These are phyloP conservation scores for Ephialtes manifestator DNA, from an alignment of 2,888 invertebrate genomes.

Conservation along the genomic window DNA sequence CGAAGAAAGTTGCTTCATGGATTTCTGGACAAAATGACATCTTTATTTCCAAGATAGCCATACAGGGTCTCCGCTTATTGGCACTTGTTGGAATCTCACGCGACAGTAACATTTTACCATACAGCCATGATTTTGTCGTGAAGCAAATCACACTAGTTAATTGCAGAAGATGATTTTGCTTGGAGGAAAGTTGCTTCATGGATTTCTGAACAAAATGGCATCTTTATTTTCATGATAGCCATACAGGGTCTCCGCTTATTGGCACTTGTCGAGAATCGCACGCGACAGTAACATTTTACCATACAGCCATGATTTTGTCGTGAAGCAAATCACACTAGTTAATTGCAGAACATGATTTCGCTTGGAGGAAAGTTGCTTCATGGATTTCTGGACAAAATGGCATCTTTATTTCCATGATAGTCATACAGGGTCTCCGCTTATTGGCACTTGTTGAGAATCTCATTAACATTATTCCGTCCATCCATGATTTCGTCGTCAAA, in stretches of 20 bases:
- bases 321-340: too few relatives aligned
- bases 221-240: neutral
- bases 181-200: neutral
- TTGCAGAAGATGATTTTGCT: constrained; percentile 21
- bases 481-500: too few relatives aligned
- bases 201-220: too few relatives aligned
- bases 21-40: constrained; percentile 6
- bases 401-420: neutral
- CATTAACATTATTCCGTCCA: constrained; percentile 56
- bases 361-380: neutral
- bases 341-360: constrained; percentile 22
- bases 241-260: constrained; percentile 41
- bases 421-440: constrained; percentile 32
- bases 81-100: constrained; percentile 43
- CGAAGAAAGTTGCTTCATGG: constrained; percentile 17
- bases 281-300: constrained; percentile 60
- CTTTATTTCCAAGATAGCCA: constrained; percentile 19
- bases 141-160: too few relatives aligned
- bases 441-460: constrained; percentile 25
- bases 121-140: neutral
- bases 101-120: constrained; percentile 59
- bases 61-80: constrained; percentile 40
- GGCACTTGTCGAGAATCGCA: constrained; percentile 35
- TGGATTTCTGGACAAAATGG: too few relatives aligned
- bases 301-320: neutral